A percentile compares a stretch with the other conserved stretches of the same genome.
Evolutionary conservation across 2,113 vertebrate genomes (phyloP).

Genomic region (Bolborhynchus lineola): DNA sequence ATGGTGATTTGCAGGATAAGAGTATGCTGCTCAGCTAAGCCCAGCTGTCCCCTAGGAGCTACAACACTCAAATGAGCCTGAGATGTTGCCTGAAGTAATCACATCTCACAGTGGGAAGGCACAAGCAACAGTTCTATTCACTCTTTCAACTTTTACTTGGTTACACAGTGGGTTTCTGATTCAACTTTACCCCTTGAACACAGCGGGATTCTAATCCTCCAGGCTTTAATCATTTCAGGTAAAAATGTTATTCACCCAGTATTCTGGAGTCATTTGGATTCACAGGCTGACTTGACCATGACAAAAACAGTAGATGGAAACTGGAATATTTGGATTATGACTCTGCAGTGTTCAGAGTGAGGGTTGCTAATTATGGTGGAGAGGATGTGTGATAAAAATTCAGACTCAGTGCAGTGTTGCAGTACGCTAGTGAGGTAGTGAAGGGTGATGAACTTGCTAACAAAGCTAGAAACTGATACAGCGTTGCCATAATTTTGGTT

Average conservation of each 20-base stretch:
- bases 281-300: neutral
- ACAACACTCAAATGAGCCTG: neutral
- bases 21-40: neutral
- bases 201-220: neutral
- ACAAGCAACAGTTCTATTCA: neutral
- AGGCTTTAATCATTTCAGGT: neutral
- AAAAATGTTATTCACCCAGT: neutral
- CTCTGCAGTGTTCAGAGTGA: neutral
- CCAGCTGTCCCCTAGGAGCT: neutral
- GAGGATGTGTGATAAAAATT: neutral
- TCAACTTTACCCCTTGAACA: neutral
- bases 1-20: neutral
- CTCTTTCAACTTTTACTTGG: neutral
- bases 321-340: neutral
- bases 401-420: neutral
- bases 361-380: neutral
- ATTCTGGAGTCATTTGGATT: neutral
- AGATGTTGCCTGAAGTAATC: neutral
- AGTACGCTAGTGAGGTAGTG: neutral
- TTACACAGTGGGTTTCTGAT: neutral
- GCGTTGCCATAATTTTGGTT: neutral
- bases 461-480: neutral
- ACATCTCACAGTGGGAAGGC: neutral
- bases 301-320: neutral
- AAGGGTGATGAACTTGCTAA: neutral